Conservation (phyloP, 2,797 vertebrate species). For the Parauchenoglanis ngamensis region DNA sequence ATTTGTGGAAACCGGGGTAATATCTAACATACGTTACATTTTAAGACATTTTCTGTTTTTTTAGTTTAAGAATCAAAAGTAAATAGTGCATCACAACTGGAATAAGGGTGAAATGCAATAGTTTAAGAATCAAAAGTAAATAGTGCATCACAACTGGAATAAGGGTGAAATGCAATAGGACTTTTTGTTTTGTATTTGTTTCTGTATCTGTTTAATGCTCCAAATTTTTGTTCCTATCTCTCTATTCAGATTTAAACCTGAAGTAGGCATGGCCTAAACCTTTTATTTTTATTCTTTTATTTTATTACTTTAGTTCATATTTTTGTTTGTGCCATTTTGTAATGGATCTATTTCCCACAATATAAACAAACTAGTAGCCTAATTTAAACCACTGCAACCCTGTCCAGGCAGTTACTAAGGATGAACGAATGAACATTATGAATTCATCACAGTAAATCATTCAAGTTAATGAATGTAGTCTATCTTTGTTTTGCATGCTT, state of each 20-base stretch:
- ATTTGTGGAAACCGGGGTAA: neutral
- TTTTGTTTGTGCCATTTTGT: neutral
- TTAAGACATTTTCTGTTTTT: neutral
- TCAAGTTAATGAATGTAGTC: neutral
- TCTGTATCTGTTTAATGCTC: neutral
- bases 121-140: neutral
- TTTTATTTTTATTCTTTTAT: neutral
- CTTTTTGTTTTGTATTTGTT: neutral
- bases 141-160: neutral
- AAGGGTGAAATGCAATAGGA: neutral
- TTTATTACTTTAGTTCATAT: neutral
- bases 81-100: neutral
- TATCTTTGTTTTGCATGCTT: neutral
- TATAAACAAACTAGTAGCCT: neutral
- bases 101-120: neutral
- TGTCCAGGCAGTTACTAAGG: neutral
- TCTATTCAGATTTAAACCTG: neutral
- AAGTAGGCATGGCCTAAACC: neutral
- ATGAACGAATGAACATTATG: neutral
- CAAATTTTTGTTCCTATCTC: neutral
- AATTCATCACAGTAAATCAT: neutral
- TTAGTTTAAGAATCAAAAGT: neutral
- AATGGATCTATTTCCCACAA: neutral
- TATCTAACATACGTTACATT: neutral
- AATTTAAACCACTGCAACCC: neutral